Base-by-base conservation (phyloP, 1,140 invertebrate species). In the Heliothis virescens region DNA sequence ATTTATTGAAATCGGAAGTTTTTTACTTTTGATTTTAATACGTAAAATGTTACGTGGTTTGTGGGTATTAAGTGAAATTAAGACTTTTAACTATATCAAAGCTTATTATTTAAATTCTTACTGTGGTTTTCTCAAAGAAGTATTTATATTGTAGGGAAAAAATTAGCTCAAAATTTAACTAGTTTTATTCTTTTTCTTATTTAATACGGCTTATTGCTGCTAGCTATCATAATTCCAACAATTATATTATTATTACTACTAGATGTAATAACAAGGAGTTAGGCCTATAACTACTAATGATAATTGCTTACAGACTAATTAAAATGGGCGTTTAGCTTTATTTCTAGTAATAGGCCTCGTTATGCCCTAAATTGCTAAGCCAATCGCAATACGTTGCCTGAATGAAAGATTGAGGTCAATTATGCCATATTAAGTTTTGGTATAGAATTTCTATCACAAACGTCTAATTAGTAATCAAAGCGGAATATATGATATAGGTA, bases 261-360 rank as follows among this genome's bases (percentile, higher is more conserved):
- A 67, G 63, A 41, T 1, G 16, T 67, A 48, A 67, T 67, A 18
- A 67, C 63, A 48, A 67, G 63, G 63, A 1, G n/a, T 13, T 18
- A 29, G 63, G 12, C 34, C 16, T 21, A 11, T 16, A 48, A 47
- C 62, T 65, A 65, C 41, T 26, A 60, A 60, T 15, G 21, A 15
- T 60, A 60, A 60, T 60, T 26, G 57, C 21, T 13, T 4, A 60
- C 21, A 21, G 5, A 13, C 34, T 41, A 29, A 60, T 60, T 60
- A 60, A 60, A 26, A 26, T 29, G 13, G 57, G 21, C 21, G 26
- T 60, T 60, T 29, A 26, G 57, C 21, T 60, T 60, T 60, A 29
- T 29, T 60, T 60, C 12, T 60, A 26, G 57, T 60, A 60, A 21
- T 60, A 12, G 11, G 55, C 18, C 55, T 59, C 18, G 18, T 59